Base-by-base conservation (phyloP, 2,797 vertebrate species). In the Nyctibius grandis region DNA sequence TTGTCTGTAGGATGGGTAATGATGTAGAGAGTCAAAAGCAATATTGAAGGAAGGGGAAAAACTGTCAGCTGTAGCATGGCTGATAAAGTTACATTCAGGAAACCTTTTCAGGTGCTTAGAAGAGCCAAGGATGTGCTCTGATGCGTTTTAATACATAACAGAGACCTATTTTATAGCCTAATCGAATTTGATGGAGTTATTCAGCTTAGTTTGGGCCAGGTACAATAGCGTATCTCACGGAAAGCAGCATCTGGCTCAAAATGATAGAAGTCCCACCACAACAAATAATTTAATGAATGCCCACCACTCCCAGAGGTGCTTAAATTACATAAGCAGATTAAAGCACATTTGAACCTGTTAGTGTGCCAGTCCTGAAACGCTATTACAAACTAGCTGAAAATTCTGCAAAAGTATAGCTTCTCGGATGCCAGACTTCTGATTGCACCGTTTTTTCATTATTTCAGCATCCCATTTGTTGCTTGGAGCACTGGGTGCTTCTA, bases 261-360 rank as follows among this genome's bases (percentile, higher is more conserved):
- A 88, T 69, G 82, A 95, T 94, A 94, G 74, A 95, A 84, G 45
- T 89, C 40, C 51, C 54, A 90, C 33, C 47, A 64, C 57, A 94
- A 95, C 44, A 94, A 95, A 93, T 84, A 94, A 84, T 75, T 84
- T 92, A 94, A 89, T 77, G 88, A 94, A 91, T 88, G 53, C 45
- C 36, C 36, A 57, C 70, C 40, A 51, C 74, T 90, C 76, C 91
- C 91, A 96, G 61, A 91, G 56, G 63, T 48, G 48, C 61, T 94
- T 95, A 89, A 89, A 91, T 95, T 91, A 72, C 40, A 44, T 85
- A 93, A 94, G 53, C 16, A 0, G 91, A 96, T 89, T 95, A 95
- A 96, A 95, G 78, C 75, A 91, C 31, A 75, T 96, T 95, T 95
- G 94, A 96, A 92, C 47, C 73, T 89, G 75, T 74, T 87, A 93